These are phyloP conservation scores for Dorcus hopei DNA, from an alignment of 2,888 invertebrate species.

Conservation along the genomic window DNA sequence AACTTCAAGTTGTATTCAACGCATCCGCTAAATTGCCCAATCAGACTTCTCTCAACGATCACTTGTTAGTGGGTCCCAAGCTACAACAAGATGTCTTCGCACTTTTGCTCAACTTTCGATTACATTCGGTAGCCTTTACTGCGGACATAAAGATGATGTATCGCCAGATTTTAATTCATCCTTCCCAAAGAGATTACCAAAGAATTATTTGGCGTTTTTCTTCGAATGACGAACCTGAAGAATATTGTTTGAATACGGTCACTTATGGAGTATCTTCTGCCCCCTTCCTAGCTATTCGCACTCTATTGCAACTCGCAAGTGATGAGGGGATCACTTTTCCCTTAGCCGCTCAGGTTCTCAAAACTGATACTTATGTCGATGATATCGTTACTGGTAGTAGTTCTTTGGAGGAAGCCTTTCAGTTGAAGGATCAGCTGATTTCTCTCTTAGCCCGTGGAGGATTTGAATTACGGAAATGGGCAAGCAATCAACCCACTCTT, in stretches of 20 bases:
- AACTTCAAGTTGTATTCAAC: slow-evolving; percentile 5
- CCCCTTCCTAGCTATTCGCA: slow-evolving; percentile 16
- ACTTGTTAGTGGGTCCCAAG: slow-evolving; percentile 6
- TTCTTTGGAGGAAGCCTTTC: slow-evolving; percentile 1
- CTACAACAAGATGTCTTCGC: slow-evolving; percentile 9
- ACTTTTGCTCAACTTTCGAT: slow-evolving; percentile 14
- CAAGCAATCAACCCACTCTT: slow-evolving; percentile 1
- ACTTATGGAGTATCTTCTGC: slow-evolving; percentile 11
- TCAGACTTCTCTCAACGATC: slow-evolving; percentile 7
- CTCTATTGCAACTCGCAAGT: slow-evolving; percentile 6
- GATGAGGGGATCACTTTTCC: slow-evolving; percentile 9
- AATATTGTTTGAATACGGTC: slow-evolving; percentile 9
- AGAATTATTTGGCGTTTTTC: slow-evolving; percentile 8
- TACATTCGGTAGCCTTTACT: slow-evolving; percentile 10
- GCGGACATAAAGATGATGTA: slow-evolving; percentile 20
- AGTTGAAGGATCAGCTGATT: neutral
- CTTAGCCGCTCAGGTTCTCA: neutral
- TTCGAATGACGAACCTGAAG: neutral
- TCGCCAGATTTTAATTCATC: slow-evolving; percentile 6
- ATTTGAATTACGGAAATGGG: slow-evolving; percentile 14
- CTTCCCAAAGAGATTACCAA: slow-evolving; percentile 9
- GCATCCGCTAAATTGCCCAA: slow-evolving; percentile 1
- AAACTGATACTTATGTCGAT: slow-evolving; percentile 11
- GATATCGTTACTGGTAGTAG: slow-evolving; percentile 5
- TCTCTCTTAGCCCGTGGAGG: neutral